Conservation (phyloP, 2,797 vertebrate genomes). For the Prunella strophiata region DNA sequence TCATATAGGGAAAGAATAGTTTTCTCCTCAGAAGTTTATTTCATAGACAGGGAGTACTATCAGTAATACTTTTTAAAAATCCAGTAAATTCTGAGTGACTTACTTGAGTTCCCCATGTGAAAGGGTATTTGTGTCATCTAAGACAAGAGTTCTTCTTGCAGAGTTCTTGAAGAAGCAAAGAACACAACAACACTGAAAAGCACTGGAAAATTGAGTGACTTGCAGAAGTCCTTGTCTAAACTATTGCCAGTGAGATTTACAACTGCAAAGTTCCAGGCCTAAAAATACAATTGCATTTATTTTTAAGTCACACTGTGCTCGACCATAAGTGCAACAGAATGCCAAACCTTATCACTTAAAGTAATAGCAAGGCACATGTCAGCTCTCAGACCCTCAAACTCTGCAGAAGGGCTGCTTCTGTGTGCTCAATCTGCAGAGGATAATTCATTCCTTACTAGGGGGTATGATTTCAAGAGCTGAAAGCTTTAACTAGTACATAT, state of each 20-base stretch:
- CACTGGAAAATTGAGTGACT: not conserved
- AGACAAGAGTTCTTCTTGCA: not conserved
- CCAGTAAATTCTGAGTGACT: not conserved
- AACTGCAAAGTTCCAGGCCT: not conserved
- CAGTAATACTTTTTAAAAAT: not conserved
- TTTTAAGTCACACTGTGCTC: not conserved
- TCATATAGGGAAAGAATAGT: not conserved
- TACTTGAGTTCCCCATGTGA: not conserved
- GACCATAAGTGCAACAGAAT: not conserved
- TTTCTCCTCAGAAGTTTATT: not conserved
- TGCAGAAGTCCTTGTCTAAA: not conserved
- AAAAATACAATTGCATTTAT: not conserved
- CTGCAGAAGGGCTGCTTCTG: not conserved
- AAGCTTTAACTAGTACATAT: slow-evolving; percentile 44
- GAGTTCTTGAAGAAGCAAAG: not conserved
- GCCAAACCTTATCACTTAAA: not conserved
- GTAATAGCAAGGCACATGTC: not conserved
- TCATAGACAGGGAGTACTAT: not conserved
- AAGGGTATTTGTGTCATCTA: not conserved
- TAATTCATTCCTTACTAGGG: slow-evolving; percentile 55
- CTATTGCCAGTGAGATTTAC: not conserved
- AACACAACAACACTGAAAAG: not conserved
- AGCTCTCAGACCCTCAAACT: not conserved
- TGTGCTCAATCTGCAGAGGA: slow-evolving; percentile 7
- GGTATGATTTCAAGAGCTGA: slow-evolving; percentile 47